Evolutionary conservation across 2,113 vertebrate species (phyloP).

Genomic region (Passer montanus): DNA sequence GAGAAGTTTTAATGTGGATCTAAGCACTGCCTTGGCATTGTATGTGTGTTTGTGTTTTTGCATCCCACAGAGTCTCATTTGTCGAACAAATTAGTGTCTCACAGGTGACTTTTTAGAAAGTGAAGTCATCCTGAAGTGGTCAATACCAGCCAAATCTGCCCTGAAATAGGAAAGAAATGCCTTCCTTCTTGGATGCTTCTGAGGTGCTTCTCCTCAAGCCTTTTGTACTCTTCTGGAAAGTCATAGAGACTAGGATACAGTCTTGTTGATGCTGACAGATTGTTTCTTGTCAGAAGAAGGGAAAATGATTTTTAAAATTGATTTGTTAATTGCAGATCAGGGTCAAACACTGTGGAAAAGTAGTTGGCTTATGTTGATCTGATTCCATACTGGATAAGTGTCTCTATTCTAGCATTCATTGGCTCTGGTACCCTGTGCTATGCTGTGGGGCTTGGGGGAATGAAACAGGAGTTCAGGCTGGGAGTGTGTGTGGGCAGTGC

Average conservation of each 20-base stretch:
- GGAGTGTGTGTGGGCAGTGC: neutral
- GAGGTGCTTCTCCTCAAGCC: neutral
- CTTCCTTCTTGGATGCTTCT: neutral
- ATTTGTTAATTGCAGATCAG: constrained; percentile 2
- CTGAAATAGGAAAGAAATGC: neutral
- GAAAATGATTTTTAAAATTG: constrained; percentile 4
- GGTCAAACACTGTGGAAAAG: neutral
- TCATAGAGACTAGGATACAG: neutral
- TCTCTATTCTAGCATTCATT: neutral
- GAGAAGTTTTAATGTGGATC: neutral
- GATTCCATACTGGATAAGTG: neutral
- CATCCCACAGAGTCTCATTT: neutral
- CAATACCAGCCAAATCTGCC: neutral
- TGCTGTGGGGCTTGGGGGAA: neutral
- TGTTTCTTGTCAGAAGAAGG: neutral
- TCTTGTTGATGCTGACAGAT: neutral
- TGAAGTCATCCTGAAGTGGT: neutral
- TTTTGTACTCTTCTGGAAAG: neutral
- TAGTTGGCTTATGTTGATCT: neutral
- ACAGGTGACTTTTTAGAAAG: neutral
- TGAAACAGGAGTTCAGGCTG: neutral
- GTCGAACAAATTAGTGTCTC: neutral
- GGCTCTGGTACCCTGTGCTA: neutral
- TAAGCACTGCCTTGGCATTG: neutral
- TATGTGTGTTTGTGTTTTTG: neutral